Evolutionary conservation across 1,140 invertebrate species (phyloP), one percentile per base, ranked within the genome.

Genomic region (Hylaeus volcanicus): DNA sequence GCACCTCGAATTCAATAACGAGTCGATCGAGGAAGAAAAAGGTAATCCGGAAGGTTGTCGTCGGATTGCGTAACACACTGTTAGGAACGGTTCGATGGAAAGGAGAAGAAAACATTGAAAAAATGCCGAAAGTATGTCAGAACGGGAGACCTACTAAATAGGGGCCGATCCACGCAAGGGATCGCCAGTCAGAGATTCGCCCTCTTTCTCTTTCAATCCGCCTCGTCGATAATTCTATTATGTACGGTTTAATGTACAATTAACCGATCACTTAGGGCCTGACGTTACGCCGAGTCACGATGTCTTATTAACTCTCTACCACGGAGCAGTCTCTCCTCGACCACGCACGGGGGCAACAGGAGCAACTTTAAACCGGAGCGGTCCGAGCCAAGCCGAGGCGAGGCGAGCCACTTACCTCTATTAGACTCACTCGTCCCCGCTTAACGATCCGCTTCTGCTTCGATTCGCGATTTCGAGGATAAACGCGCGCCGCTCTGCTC

Each of bases 221-320:
- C 85, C 71, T 72, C 74, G 81, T 78, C 87, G 87, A 90, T 93
- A 93, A 93, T 93, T 93, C 91, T 92, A 93, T 93, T 93, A 93
- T 93, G 88, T 90, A 93, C 89, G 92, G 91, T 92, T 92, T 93
- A 92, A 93, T 93, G 92, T 92, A 93, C 91, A 93, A 93, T 93
- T 93, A 93, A 92, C 90, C 89, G 92, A 93, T 93, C 92, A 93
- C 91, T 93, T 93, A 93, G 88, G 89, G 79, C 77, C 86, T 92
- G 92, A 93, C 91, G 88, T 91, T 91, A 89, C 89, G 92, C 89
- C 87, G 89, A 93, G 90, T 93, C 92, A 93, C 91, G 92, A 93
- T 90, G 92, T 93, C 92, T 93, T 93, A 93, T 93, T 93, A 93
- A 93, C 90, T 84, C 88, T 89, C 86, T 79, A 84, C 85, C 75